Conservation (phyloP, 2,888 invertebrate genomes). For the Dryobotodes eremita region DNA sequence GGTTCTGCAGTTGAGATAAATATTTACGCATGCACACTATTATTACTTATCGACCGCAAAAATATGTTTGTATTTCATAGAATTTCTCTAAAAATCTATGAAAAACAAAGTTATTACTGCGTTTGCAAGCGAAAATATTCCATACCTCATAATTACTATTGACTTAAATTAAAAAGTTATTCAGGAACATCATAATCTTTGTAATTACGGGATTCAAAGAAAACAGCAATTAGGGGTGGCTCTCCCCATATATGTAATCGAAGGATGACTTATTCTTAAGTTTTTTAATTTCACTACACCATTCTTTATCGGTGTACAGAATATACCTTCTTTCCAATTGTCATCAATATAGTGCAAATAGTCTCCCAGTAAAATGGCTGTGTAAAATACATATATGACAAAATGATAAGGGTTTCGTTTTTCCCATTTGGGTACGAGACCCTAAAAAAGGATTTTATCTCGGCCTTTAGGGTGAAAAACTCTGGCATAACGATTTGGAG, state of each 20-base stretch:
- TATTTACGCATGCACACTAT: background rate
- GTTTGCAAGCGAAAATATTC: background rate
- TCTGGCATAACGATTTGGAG: background rate
- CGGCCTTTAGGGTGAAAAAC: background rate
- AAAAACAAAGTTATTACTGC: background rate
- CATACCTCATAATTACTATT: background rate
- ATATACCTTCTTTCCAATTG: background rate
- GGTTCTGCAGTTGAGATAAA: background rate
- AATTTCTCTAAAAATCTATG: background rate
- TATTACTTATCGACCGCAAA: background rate
- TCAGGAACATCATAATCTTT: background rate
- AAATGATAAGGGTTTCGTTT: background rate
- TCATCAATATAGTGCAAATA: background rate
- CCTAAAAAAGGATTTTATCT: background rate
- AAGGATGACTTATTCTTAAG: too few relatives aligned
- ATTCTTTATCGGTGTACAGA: background rate
- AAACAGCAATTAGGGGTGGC: too few relatives aligned
- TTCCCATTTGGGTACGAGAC: background rate
- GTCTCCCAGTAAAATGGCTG: background rate
- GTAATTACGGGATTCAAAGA: background rate
- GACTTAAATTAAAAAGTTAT: background rate
- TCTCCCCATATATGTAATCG: too few relatives aligned
- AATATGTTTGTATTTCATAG: background rate
- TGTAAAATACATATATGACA: background rate
- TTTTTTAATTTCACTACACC: background rate